phyloP scores from a whole-genome alignment of 2,888 invertebrate genomes.

The Dascillus cervinus region DNA sequence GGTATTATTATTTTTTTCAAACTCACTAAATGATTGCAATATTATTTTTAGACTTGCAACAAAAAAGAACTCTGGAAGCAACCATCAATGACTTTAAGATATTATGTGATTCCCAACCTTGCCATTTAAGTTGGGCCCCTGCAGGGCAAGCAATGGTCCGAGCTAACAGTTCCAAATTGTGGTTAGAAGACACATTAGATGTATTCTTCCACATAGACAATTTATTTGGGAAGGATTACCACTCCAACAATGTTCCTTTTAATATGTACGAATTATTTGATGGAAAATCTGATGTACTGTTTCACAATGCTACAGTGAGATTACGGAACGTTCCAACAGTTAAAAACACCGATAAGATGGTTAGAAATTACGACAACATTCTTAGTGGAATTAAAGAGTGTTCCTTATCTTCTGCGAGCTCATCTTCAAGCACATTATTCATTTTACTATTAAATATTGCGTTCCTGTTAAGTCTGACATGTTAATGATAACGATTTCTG shows the following conservation, averaged over 20 bases:
- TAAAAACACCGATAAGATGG: conserved; percentile 31
- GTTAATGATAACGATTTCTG: too few species aligned
- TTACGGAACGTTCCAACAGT: conserved; percentile 31
- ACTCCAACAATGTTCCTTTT: conserved; percentile 54
- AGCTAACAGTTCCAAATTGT: conserved; percentile 47
- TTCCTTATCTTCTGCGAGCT: conserved; percentile 1
- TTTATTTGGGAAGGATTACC: conserved; percentile 58
- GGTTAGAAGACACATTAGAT: conserved; percentile 61
- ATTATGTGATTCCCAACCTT: conserved; percentile 47
- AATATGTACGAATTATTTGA: conserved; percentile 65
- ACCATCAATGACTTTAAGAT: conserved; percentile 45
- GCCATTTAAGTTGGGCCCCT: conserved; percentile 61
- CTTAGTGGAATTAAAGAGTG: conserved; percentile 21
- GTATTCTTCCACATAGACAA: conserved; percentile 62
- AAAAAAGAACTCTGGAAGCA: conserved; percentile 9
- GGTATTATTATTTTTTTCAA: conserved; percentile 45
- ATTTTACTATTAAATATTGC: too few species aligned
- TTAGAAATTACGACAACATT: conserved; percentile 25
- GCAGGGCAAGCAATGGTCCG: conserved; percentile 60
- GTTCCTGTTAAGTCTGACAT: too few species aligned
- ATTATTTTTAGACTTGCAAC: conserved; percentile 8
- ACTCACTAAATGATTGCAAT: background rate
- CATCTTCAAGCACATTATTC: too few species aligned
- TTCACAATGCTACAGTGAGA: conserved; percentile 50
- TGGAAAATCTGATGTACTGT: conserved; percentile 55